Conservation (phyloP, 2,888 invertebrate species). For the Protodeltote pygarga region DNA sequence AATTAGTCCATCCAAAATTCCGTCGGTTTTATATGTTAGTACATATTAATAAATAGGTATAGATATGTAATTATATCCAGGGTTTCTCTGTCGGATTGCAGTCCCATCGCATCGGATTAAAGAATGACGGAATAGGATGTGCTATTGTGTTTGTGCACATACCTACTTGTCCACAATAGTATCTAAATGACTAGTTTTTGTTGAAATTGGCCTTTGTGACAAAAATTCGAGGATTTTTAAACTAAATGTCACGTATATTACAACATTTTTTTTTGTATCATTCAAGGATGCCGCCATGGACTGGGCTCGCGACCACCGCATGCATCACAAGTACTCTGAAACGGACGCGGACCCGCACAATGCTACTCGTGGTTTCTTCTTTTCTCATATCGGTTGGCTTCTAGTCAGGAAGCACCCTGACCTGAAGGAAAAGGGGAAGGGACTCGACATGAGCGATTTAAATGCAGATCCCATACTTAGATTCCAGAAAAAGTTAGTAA, state of each 20-base stretch:
- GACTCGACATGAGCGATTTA: slow-evolving; percentile 94
- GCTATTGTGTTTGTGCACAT: no score
- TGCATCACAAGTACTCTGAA: slow-evolving; percentile 97
- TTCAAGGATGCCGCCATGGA: slow-evolving; percentile 91
- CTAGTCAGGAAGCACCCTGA: slow-evolving; percentile 96
- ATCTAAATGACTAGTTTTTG: no score
- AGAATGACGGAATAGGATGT: no score
- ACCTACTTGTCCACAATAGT: no score
- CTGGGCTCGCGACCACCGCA: slow-evolving; percentile 93
- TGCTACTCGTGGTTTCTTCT: slow-evolving; percentile 97
- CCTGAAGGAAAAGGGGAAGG: slow-evolving; percentile 94
- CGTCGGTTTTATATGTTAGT: no score
- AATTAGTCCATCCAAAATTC: no score
- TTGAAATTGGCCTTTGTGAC: not conserved
- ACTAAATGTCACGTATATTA: not conserved
- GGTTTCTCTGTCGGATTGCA: no score
- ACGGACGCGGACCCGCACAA: slow-evolving; percentile 98
- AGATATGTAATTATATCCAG: no score
- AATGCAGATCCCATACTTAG: slow-evolving; percentile 92
- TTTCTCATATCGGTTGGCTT: slow-evolving; percentile 98
- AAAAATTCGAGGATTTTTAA: no score
- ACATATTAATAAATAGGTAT: no score
- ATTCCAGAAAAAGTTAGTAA: slow-evolving; percentile 95
- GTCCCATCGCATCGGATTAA: no score
- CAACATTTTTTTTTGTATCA: not conserved